Base-by-base conservation (phyloP, 1,140 invertebrate genomes). In the Drosophila obscura region DNA sequence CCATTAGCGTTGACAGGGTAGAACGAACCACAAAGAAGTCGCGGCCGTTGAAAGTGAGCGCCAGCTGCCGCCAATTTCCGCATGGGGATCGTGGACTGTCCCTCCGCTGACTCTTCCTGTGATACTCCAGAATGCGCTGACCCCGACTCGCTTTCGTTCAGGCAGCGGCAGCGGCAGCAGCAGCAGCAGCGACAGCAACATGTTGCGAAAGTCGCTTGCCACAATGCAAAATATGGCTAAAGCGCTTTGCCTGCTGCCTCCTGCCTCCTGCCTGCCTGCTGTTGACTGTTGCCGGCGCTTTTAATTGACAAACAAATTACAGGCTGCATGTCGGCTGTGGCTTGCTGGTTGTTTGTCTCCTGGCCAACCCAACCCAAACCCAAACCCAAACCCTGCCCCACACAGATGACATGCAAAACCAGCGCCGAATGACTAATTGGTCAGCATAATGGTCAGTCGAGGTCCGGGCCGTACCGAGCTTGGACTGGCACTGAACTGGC, bases 261-360 rank as follows among this genome's bases (percentile, higher is more conserved):
- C 19, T 48, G 64, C 35, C 49, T 51, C 5, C 16, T 35, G 80
- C 80, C 16, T 35, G 80, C 80, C 19, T 19, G 19, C 19, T 76
- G 82, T 56, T 76, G 75, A 67, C 81, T 78, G 68, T 82, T 75
- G 80, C 69, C 58, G 63, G 68, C 63, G 67, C 75, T 83, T 88
- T 88, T 88, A 87, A 87, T 87, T 87, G 83, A 87, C 82, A 85
- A 87, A 85, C 81, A 85, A 85, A 87, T 85, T 81, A 85, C 78
- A 85, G 67, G 61, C 75, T 79, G 76, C 80, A 77, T 78, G 80
- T 67, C 77, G 76, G 75, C 44, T 55, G 50, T 24, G 28, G 60
- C 31, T 44, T 51, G 64, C 19, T 48, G 65, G 59, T 55, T 52
- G 66, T 73, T 49, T 72, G 53, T 68, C 31, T 24, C 45, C 45